These are phyloP conservation scores for Stictocephala bisonia DNA, from an alignment of 2,888 invertebrate species.

Conservation along the genomic window DNA sequence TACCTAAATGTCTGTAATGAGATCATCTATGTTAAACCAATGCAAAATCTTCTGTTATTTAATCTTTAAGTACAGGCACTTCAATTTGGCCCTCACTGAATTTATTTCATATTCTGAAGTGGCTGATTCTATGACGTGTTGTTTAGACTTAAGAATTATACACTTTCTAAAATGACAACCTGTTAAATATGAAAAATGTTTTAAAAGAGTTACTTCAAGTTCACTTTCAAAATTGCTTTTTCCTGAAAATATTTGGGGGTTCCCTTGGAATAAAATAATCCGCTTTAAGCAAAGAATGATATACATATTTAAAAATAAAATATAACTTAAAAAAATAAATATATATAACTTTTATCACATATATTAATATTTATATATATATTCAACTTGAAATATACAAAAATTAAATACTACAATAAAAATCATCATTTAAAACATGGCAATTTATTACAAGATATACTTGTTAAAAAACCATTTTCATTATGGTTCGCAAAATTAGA, in stretches of 20 bases:
- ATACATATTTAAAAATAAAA: conserved; percentile 15
- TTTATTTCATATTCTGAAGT: too few relatives aligned
- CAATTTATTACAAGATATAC: conserved; percentile 5
- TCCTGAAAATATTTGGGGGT: background rate
- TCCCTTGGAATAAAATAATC: background rate
- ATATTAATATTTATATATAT: conserved; percentile 3
- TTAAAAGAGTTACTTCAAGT: conserved; percentile 28
- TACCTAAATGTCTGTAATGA: too few relatives aligned
- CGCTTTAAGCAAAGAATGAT: background rate
- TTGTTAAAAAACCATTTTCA: background rate
- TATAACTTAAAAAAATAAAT: conserved; percentile 35
- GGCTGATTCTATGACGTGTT: too few relatives aligned
- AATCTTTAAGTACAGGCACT: conserved; percentile 37
- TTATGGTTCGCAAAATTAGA: background rate
- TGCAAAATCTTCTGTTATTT: too few relatives aligned
- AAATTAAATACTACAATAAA: conserved; percentile 30
- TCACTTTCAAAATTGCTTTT: background rate
- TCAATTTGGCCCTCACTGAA: conserved; percentile 17
- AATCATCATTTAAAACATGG: conserved; percentile 34
- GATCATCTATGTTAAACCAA: too few relatives aligned
- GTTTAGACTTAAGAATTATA: too few relatives aligned
- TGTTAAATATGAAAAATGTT: too few relatives aligned
- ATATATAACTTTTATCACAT: conserved; percentile 30
- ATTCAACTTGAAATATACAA: conserved; percentile 3
- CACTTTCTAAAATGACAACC: too few relatives aligned